Evolutionary conservation across 2,888 invertebrate species (phyloP), one percentile per base, ranked within the genome.

Genomic region (Rhagonycha lutea): DNA sequence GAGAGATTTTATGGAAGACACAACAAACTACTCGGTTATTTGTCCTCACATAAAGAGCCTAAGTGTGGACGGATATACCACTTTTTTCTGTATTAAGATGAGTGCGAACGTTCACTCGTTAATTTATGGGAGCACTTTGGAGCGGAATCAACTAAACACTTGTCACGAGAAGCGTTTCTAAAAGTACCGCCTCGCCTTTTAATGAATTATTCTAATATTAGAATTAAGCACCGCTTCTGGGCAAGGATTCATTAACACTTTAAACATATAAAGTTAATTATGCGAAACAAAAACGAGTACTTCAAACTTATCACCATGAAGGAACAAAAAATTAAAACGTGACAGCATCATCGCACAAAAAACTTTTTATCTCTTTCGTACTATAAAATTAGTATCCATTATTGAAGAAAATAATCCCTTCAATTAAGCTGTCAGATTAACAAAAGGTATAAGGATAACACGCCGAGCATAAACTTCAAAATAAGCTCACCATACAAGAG

Each of bases 131-230:
- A 47, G 78, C 78, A 79, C 80, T 80, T 76, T 78, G 73, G 70
- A 73, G 73, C 72, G 73, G 76, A 74, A 78, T 78, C 76, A 80
- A 79, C 80, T 80, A 80, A 80, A 80, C 78, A 78, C 77, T 79
- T 77, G 80, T 80, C 79, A 79, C 78, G 78, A 26, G 75, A 75
- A 72, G 73, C 70, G 70, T 76, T 76, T 74, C 61, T 29, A 67
- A 77, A 77, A 77, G 73, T 74, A 73, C 78, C 76, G 78, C 78
- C 68, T 67, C 69, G 67, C 72, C 70, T 74, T 70, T 77, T 79
- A 79, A 80, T 79, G 79, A 80, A 78, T 79, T 79, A 79, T 79
- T 79, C 80, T 80, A 80, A 80, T 80, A 80, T 80, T 80, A 80
- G 79, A 65, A 80, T 78, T 79, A 75, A 75, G 75, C 75, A 73